Conservation (phyloP, 2,888 invertebrate species). For the Heliconius ismenius region DNA sequence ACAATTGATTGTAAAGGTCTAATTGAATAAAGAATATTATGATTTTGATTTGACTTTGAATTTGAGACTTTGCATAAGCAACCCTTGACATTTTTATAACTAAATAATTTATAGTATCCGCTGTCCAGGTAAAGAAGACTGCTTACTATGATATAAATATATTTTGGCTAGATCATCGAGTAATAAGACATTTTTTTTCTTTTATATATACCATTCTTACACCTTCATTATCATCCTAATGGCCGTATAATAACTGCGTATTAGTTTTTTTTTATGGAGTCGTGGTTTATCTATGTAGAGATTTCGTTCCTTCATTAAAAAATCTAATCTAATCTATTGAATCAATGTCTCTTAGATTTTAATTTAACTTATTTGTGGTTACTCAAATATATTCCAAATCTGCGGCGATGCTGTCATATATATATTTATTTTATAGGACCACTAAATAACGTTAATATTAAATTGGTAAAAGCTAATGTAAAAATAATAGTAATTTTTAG, state of each 20-base stretch:
- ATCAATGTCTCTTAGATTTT: no score
- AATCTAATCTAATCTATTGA: no score
- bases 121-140: background rate
- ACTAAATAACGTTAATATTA: slow-evolving; percentile 1
- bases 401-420: background rate
- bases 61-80: slow-evolving; percentile 8
- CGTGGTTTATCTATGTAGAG: background rate
- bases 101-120: background rate
- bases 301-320: background rate
- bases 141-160: background rate
- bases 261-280: no score
- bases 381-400: no score
- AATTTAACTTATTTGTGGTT: no score
- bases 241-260: background rate
- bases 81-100: slow-evolving; percentile 16
- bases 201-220: background rate
- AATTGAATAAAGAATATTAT: slow-evolving; percentile 12
- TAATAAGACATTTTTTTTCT: background rate
- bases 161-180: no score
- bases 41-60: slow-evolving; percentile 4
- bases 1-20: background rate
- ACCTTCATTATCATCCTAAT: background rate
- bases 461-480: slow-evolving; percentile 8
- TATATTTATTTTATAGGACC: background rate
- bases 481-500: slow-evolving; percentile 12